Percentiles rank a stretch among this genome's conserved stretches.
These are phyloP conservation scores for Prochilodus magdalenae DNA, from an alignment of 2,113 vertebrate species.

Conservation along the genomic window DNA sequence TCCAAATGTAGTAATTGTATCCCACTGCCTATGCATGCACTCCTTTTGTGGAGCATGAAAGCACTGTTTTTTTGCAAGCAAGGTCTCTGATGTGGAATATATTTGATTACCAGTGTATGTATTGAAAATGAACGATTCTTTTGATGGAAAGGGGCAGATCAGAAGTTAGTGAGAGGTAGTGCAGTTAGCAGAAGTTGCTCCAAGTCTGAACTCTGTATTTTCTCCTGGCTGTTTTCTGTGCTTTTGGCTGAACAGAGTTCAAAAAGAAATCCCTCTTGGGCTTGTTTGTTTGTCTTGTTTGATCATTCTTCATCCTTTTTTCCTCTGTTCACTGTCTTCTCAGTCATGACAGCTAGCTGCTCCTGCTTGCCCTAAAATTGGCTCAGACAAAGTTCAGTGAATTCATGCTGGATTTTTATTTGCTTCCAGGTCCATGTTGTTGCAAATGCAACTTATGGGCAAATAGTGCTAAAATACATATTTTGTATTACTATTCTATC, in stretches of 20 bases:
- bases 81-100: slow-evolving; percentile 9
- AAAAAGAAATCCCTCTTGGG: slow-evolving; percentile 33
- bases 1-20: background rate
- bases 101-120: slow-evolving; percentile 5
- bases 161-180: slow-evolving; percentile 13
- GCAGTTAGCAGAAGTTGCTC: slow-evolving; percentile 17
- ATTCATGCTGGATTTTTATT: background rate
- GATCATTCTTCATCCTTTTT: slow-evolving; percentile 36
- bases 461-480: too few species aligned
- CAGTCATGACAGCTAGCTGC: slow-evolving; percentile 16
- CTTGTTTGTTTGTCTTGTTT: slow-evolving; percentile 46
- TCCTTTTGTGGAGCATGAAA: too few species aligned
- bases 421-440: background rate
- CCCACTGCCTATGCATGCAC: too few species aligned
- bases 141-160: slow-evolving; percentile 12
- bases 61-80: background rate
- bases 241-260: slow-evolving; percentile 18
- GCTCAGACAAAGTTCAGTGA: background rate
- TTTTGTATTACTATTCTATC: too few species aligned
- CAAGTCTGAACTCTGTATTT: background rate
- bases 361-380: slow-evolving; percentile 24
- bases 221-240: slow-evolving; percentile 9
- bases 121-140: slow-evolving; percentile 8
- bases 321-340: slow-evolving; percentile 6
- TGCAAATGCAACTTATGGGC: background rate